Evolutionary conservation across 2,113 vertebrate genomes (phyloP).

Genomic region (Bubo blakistoni): DNA sequence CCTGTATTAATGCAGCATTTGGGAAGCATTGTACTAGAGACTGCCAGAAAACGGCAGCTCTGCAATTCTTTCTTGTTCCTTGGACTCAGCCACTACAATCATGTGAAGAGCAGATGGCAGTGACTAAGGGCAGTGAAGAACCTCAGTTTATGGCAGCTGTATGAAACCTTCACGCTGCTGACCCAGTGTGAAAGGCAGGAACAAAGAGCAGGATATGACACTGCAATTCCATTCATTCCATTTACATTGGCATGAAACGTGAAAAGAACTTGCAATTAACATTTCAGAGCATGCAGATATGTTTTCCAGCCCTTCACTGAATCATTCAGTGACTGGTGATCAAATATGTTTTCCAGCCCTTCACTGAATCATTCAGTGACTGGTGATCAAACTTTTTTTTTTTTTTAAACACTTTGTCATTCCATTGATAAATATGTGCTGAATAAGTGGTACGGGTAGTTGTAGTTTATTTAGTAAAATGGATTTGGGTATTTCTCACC

Average conservation of each 20-base stretch:
- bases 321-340: neutral
- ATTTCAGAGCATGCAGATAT: neutral
- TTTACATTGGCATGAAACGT: neutral
- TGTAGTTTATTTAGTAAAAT: neutral
- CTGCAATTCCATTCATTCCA: conserved; percentile 20
- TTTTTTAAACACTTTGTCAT: neutral
- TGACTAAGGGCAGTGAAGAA: neutral
- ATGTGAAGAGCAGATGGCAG: neutral
- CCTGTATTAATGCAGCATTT: neutral
- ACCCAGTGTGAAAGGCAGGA: neutral
- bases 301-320: neutral
- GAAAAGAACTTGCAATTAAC: neutral
- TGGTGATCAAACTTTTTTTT: neutral
- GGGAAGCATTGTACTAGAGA: neutral
- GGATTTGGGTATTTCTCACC: neutral
- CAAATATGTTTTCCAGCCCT: neutral
- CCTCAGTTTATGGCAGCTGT: conserved; percentile 5
- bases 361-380: neutral
- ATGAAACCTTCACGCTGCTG: conserved; percentile 12
- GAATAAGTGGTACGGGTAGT: neutral
- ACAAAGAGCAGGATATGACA: conserved; percentile 56
- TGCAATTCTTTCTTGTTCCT: neutral
- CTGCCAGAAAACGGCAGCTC: neutral
- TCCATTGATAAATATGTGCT: neutral
- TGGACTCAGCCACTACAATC: neutral